phyloP scores from a whole-genome alignment of 2,113 vertebrate genomes.

The Sebastes schlegelii region DNA sequence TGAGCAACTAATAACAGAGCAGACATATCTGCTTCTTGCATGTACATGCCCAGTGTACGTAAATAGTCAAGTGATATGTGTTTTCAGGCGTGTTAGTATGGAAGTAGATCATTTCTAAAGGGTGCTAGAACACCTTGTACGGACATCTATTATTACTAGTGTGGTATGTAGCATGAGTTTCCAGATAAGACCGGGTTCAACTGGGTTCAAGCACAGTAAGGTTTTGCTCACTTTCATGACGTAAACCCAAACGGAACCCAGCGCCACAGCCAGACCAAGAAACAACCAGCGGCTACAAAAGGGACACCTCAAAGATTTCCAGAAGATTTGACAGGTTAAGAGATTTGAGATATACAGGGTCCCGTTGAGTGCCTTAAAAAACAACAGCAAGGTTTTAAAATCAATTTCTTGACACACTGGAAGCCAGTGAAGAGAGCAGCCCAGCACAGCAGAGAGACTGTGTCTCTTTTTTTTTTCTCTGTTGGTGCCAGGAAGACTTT shows the following conservation, averaged over 20 bases:
- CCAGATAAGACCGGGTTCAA: not conserved
- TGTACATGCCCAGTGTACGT: no score
- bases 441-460: not conserved
- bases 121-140: no score
- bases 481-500: not conserved
- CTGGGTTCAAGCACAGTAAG: not conserved
- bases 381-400: slow-evolving; percentile 6
- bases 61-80: no score
- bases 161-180: no score
- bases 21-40: no score
- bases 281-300: not conserved
- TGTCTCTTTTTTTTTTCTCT: not conserved
- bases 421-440: not conserved
- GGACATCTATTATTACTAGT: no score
- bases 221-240: not conserved
- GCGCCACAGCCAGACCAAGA: not conserved
- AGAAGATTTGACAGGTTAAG: not conserved
- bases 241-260: not conserved
- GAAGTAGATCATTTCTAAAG: no score
- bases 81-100: no score
- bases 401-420: not conserved
- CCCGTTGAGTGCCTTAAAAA: not conserved
- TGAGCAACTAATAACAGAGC: no score
- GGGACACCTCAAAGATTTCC: not conserved
- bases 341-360: not conserved